Evolutionary conservation across 2,888 invertebrate species (phyloP).

Genomic region (Drosophila quinaria): DNA sequence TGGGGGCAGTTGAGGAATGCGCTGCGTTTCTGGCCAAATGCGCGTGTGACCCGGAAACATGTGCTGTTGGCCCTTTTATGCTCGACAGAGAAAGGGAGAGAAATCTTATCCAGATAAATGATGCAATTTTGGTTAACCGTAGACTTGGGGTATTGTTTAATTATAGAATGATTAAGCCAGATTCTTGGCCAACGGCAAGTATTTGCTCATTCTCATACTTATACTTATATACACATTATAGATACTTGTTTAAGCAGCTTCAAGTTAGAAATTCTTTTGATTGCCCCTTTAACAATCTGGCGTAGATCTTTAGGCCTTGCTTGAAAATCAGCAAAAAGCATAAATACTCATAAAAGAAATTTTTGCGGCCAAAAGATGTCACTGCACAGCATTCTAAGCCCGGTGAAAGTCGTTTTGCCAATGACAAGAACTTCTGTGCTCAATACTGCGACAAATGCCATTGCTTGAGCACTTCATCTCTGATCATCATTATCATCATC

Average conservation of each 20-base stretch:
- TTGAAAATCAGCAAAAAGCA: slow-evolving; percentile 34
- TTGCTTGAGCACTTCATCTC: slow-evolving; percentile 29
- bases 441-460: slow-evolving; percentile 61
- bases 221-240: too few relatives aligned
- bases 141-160: slow-evolving; percentile 54
- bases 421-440: slow-evolving; percentile 75
- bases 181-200: slow-evolving; percentile 22
- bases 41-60: slow-evolving; percentile 70
- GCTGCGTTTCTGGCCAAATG: slow-evolving; percentile 37
- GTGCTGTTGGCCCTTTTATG: slow-evolving; percentile 22
- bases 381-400: slow-evolving; percentile 64
- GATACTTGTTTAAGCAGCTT: slow-evolving; percentile 15
- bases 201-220: background rate
- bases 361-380: slow-evolving; percentile 62
- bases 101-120: slow-evolving; percentile 72
- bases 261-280: slow-evolving; percentile 49
- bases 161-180: slow-evolving; percentile 40
- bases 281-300: slow-evolving; percentile 40
- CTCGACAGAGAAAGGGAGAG: slow-evolving; percentile 30
- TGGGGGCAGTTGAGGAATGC: slow-evolving; percentile 34
- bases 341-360: slow-evolving; percentile 58
- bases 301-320: slow-evolving; percentile 39
- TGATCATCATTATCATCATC: slow-evolving; percentile 19
- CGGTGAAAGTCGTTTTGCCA: slow-evolving; percentile 78
- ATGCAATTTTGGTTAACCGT: slow-evolving; percentile 63